Evolutionary conservation across 2,113 vertebrate species (phyloP).

Genomic region (Desmodus rotundus): DNA sequence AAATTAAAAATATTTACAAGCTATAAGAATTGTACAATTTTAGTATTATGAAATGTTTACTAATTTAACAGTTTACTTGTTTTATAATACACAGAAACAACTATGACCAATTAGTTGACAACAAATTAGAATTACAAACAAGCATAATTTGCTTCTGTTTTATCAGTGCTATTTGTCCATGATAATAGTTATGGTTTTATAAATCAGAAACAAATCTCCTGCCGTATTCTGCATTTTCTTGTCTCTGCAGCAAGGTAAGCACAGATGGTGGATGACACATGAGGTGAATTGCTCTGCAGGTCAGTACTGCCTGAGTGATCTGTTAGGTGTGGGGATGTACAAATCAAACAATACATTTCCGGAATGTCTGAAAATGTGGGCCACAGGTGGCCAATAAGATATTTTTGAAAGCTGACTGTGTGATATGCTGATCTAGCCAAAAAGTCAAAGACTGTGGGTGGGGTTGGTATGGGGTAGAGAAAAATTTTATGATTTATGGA

Average conservation of each 20-base stretch:
- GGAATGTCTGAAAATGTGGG: not conserved
- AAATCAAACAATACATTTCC: not conserved
- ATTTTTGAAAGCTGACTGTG: not conserved
- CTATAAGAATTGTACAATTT: not conserved
- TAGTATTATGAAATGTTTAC: conserved; percentile 29
- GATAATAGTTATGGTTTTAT: not conserved
- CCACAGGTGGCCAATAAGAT: not conserved
- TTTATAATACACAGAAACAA: not conserved
- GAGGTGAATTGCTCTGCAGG: not conserved
- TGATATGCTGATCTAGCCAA: not conserved
- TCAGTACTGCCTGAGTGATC: not conserved
- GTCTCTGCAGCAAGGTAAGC: conserved; percentile 15
- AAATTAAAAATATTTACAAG: not conserved
- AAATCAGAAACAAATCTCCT: conserved; percentile 48
- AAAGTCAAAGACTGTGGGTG: not conserved
- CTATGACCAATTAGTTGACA: not conserved
- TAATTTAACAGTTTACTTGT: conserved; percentile 55
- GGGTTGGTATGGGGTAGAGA: not conserved
- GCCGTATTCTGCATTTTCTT: conserved; percentile 14
- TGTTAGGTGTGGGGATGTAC: not conserved
- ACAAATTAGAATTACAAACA: conserved; percentile 24
- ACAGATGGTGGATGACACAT: not conserved
- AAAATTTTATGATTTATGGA: not conserved
- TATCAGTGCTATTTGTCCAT: not conserved
- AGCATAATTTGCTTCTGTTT: not conserved